A percentile compares a stretch with the other conserved stretches of the same genome.
phyloP scores from a whole-genome alignment of 2,888 invertebrate genomes.

The Thelaira solivaga region DNA sequence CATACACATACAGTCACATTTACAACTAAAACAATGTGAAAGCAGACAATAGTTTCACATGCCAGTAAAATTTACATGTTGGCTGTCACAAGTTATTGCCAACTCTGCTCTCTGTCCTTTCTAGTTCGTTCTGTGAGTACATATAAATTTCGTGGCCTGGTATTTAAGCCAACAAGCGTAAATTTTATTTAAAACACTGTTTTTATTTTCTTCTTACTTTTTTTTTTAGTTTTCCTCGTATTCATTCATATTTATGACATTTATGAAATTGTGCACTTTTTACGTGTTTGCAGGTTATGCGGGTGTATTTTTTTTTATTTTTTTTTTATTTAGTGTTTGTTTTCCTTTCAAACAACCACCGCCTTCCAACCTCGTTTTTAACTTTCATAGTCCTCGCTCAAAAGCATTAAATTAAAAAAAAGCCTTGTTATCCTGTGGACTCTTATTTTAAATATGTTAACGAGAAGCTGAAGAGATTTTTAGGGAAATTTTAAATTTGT shows the following conservation, averaged over 20 bases:
- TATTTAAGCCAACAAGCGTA: conserved; percentile 42
- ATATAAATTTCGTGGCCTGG: not conserved
- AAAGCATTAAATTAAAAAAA: too few relatives aligned
- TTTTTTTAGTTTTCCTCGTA: too few relatives aligned
- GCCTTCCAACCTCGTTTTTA: too few relatives aligned
- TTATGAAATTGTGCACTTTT: conserved; percentile 43
- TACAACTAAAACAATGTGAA: not conserved
- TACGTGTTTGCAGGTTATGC: conserved; percentile 30
- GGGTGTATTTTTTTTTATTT: not conserved
- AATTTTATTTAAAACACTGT: conserved; percentile 26
- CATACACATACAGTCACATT: not conserved
- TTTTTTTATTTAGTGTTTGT: not conserved
- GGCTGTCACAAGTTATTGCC: too few relatives aligned
- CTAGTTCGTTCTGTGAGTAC: not conserved
- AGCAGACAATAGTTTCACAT: conserved; percentile 5
- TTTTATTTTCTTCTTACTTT: too few relatives aligned
- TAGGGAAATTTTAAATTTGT: too few relatives aligned
- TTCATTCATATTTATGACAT: conserved; percentile 39
- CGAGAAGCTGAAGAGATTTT: too few relatives aligned
- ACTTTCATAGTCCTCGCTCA: too few relatives aligned
- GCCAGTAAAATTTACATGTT: conserved; percentile 12
- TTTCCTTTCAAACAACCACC: not conserved
- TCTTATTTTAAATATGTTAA: too few relatives aligned
- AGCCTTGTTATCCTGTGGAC: too few relatives aligned
- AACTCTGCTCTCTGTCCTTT: not conserved